phyloP scores from a whole-genome alignment of 2,888 invertebrate genomes.

The Trachelus troglodyta region DNA sequence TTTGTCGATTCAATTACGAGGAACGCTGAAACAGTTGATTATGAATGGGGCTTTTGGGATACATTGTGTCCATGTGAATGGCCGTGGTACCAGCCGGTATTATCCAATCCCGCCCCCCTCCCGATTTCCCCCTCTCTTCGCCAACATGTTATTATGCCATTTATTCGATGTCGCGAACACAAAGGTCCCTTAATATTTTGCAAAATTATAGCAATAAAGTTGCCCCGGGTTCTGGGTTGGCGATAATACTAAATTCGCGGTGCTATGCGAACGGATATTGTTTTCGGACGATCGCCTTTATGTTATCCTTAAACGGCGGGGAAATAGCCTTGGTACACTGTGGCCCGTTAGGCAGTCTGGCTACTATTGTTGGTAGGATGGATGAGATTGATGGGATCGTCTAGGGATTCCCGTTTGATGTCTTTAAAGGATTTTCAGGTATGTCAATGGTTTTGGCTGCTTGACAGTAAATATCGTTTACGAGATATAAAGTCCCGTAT shows the following conservation, averaged over 20 bases:
- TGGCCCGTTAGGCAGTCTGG: not conserved
- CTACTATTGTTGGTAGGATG: not conserved
- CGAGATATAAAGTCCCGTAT: not conserved
- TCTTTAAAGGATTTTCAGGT: not conserved
- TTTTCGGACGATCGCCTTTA: constrained; percentile 12
- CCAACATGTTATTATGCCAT: constrained; percentile 7
- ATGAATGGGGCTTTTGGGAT: not conserved
- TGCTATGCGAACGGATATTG: constrained; percentile 10
- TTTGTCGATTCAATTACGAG: not conserved
- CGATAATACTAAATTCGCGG: constrained; percentile 12
- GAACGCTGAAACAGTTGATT: not conserved
- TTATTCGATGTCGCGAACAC: constrained; percentile 12
- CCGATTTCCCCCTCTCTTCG: not conserved
- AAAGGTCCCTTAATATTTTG: constrained; percentile 11
- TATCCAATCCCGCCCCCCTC: not conserved
- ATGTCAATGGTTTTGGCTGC: not conserved
- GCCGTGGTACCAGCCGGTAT: not conserved
- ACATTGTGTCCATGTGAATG: not conserved
- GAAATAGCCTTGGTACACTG: not conserved
- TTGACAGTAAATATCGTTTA: not conserved
- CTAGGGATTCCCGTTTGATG: not conserved
- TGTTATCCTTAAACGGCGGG: not conserved
- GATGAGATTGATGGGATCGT: not conserved
- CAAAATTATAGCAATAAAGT: constrained; percentile 16
- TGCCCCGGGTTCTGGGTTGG: not conserved